Evolutionary conservation across 2,888 invertebrate genomes (phyloP).

Genomic region (Bombylius major): DNA sequence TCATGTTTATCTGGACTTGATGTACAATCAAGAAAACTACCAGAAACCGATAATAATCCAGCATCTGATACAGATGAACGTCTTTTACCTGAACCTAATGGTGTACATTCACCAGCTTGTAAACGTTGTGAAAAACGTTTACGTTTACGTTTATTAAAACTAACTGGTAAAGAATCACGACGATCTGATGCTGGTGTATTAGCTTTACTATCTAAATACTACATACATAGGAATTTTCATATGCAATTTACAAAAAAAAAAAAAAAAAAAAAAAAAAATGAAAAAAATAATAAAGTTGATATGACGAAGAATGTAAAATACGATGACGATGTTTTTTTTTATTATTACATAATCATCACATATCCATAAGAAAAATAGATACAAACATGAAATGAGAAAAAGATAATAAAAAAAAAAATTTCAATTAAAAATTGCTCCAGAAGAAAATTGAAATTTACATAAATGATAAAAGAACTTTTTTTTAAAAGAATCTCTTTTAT

Average conservation of each 20-base stretch:
- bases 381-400: not conserved
- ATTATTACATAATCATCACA: no score
- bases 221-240: not conserved
- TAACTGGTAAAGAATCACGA: slow-evolving; percentile 43
- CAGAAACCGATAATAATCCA: slow-evolving; percentile 70
- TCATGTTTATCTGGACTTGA: slow-evolving; percentile 61
- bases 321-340: no score
- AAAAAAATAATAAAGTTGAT: not conserved
- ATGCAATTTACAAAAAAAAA: no score
- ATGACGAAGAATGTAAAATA: no score
- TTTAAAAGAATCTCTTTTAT: no score
- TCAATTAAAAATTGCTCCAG: no score
- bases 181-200: slow-evolving; percentile 39
- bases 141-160: slow-evolving; percentile 56
- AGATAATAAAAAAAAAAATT: slow-evolving; percentile 1
- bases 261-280: not conserved
- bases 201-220: slow-evolving; percentile 36
- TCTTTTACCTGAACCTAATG: slow-evolving; percentile 46
- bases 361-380: no score
- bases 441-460: no score
- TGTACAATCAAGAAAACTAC: slow-evolving; percentile 81
- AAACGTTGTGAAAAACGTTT: slow-evolving; percentile 51
- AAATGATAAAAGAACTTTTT: no score
- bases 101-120: slow-evolving; percentile 31
- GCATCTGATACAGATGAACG: slow-evolving; percentile 79